A percentile compares a stretch with the other conserved stretches of the same genome.
phyloP scores from a whole-genome alignment of 2,888 invertebrate species.

The Cryptocheilus praepositus region DNA sequence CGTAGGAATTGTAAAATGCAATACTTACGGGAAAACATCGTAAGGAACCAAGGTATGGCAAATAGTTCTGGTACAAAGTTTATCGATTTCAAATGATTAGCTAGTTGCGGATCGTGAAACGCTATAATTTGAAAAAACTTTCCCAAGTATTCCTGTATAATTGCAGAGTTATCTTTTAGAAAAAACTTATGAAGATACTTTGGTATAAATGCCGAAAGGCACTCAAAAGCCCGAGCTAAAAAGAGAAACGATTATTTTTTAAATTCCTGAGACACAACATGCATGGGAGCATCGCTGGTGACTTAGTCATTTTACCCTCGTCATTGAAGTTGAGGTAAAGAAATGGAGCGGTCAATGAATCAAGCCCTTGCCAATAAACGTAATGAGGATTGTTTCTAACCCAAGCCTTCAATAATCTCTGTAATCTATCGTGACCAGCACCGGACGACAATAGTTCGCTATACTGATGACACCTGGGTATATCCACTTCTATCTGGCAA shows the following conservation, averaged over 20 bases:
- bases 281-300: no score
- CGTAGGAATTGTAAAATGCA: neutral
- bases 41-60: slow-evolving; percentile 99
- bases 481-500: slow-evolving; percentile 96
- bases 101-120: slow-evolving; percentile 94
- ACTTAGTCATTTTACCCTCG: slow-evolving; percentile 81
- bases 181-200: slow-evolving; percentile 98
- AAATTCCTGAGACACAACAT: no score
- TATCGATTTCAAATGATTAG: slow-evolving; percentile 93
- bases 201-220: slow-evolving; percentile 95
- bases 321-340: slow-evolving; percentile 96
- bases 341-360: slow-evolving; percentile 98
- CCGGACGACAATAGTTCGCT: slow-evolving; percentile 96
- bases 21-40: slow-evolving; percentile 97
- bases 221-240: slow-evolving; percentile 95
- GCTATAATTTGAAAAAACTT: slow-evolving; percentile 98
- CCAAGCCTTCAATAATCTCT: slow-evolving; percentile 97
- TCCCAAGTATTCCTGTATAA: slow-evolving; percentile 97
- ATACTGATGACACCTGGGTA: slow-evolving; percentile 99
- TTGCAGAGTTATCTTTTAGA: slow-evolving; percentile 95
- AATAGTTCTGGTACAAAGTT: slow-evolving; percentile 98
- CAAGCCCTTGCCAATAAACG: slow-evolving; percentile 99
- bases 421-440: slow-evolving; percentile 93
- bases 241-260: slow-evolving; percentile 50
- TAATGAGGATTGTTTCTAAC: slow-evolving; percentile 94